Conservation (phyloP, 2,113 vertebrate species). For the Gambusia affinis region DNA sequence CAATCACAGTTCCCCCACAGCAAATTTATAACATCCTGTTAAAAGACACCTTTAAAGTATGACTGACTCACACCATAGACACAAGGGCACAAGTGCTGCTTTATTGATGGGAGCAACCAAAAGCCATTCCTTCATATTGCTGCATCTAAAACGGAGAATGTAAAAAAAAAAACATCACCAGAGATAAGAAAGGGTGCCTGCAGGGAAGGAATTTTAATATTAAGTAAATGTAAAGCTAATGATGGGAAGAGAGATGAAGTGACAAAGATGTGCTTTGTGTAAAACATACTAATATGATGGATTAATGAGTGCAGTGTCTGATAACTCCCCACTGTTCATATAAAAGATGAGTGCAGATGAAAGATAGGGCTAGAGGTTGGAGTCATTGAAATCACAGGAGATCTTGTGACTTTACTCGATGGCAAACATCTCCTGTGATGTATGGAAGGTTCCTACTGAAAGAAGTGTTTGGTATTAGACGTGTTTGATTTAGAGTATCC, state of each 20-base stretch:
- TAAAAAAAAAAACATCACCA: conserved; percentile 31
- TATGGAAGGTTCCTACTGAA: background rate
- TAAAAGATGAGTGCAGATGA: conserved; percentile 17
- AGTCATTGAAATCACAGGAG: background rate
- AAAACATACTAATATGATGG: conserved; percentile 17
- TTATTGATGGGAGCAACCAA: conserved; percentile 57
- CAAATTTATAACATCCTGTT: conserved; percentile 13
- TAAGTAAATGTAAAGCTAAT: conserved; percentile 15
- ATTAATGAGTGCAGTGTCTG: conserved; percentile 17
- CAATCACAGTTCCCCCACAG: background rate
- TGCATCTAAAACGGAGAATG: conserved; percentile 25
- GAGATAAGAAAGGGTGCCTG: conserved; percentile 34
- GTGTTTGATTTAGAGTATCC: background rate
- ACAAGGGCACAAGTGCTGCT: conserved; percentile 46
- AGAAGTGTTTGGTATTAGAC: background rate
- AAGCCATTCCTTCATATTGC: conserved; percentile 40
- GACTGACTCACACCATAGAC: conserved; percentile 29
- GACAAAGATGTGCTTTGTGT: background rate
- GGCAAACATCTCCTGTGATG: background rate
- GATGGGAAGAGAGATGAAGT: conserved; percentile 2
- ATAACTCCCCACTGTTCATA: conserved; percentile 19
- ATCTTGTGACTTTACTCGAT: conserved; percentile 1
- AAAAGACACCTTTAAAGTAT: conserved; percentile 14
- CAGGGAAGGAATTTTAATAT: conserved; percentile 41
- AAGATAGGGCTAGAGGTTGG: conserved; percentile 1